Base-by-base conservation (phyloP, 2,113 vertebrate species). In the Plecturocebus donacophilus region DNA sequence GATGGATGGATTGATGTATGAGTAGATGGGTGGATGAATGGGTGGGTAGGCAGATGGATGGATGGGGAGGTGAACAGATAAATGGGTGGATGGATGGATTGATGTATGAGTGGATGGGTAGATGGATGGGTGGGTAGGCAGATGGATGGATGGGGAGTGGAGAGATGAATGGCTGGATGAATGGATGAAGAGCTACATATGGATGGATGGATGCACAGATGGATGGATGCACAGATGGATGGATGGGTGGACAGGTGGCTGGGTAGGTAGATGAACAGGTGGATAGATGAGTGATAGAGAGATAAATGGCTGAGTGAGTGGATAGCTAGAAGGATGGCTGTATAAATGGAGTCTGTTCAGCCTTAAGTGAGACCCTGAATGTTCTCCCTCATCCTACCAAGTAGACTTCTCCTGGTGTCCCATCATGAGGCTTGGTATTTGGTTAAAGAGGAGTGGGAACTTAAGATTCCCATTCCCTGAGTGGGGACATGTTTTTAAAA, bases 161-260 rank as follows among this genome's bases (percentile, higher is more conserved):
- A 20, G 10, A 8, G 38, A 68, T 68, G 10, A 23, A 20, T 25
- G 45, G 8, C 0, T 42, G 25, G 14, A 6, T 9, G 4, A 6
- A 3, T 35, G 8, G 13, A 32, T n/a, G 35, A n/a, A n/a, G n/a
- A n/a, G n/a, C n/a, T n/a, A n/a, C n/a, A n/a, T n/a, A n/a, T n/a
- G 4, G 9, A 3, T 35, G 8, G 13, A 32, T n/a, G 35, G 40
- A 0, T 1, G 2, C n/a, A 3, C 4, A 4, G 25, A 3, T 3
- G 16, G 40, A 0, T 64, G 32, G 19, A 1, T n/a, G n/a, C n/a
- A n/a, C n/a, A n/a, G n/a, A n/a, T 61, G 17, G 40, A 0, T 8
- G 38, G 14, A 38, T 14, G 40, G 3, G 2, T 19, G 13, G 14
- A 2, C 14, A 14, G 73, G 10, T n/a, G n/a, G n/a, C n/a, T n/a